phyloP scores from a whole-genome alignment of 2,113 vertebrate species.

The Microtus oregoni region DNA sequence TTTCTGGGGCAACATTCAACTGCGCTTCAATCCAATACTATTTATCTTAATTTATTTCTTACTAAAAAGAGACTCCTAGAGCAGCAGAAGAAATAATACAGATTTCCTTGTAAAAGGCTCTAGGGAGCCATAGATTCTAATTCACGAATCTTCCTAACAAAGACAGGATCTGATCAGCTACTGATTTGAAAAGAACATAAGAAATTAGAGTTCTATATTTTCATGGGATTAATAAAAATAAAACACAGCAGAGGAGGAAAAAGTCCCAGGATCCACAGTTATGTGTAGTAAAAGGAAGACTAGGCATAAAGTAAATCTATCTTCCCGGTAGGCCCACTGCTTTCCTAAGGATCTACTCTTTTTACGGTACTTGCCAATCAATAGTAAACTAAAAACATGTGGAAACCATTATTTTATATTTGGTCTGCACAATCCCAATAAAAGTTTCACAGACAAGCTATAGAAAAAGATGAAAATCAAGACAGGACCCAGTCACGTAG shows the following conservation, averaged over 20 bases:
- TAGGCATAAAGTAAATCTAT: not conserved
- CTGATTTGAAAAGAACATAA: constrained; percentile 43
- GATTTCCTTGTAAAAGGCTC: constrained; percentile 45
- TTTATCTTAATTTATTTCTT: constrained; percentile 62
- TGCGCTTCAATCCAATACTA: constrained; percentile 37
- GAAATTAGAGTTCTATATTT: constrained; percentile 21
- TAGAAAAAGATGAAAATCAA: not conserved
- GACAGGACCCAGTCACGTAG: not conserved
- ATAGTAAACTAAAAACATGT: not conserved
- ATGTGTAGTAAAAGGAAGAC: not conserved
- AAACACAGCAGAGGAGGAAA: not conserved
- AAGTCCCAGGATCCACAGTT: not conserved
- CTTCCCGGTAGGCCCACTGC: not conserved
- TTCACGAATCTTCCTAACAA: constrained; percentile 45
- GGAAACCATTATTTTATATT: not conserved
- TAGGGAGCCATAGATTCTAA: constrained; percentile 35
- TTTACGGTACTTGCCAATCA: not conserved
- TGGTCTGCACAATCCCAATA: not conserved
- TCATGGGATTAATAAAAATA: constrained; percentile 9
- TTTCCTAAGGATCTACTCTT: not conserved
- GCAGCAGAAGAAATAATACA: constrained; percentile 52
- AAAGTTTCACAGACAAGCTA: not conserved
- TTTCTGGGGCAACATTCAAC: constrained; percentile 46
- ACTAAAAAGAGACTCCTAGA: constrained; percentile 40
- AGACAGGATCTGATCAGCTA: constrained; percentile 14